A percentile compares a stretch with the other conserved stretches of the same genome.
Evolutionary conservation across 2,888 invertebrate species (phyloP).

Genomic region (Spatulosminthurus flaviceps): DNA sequence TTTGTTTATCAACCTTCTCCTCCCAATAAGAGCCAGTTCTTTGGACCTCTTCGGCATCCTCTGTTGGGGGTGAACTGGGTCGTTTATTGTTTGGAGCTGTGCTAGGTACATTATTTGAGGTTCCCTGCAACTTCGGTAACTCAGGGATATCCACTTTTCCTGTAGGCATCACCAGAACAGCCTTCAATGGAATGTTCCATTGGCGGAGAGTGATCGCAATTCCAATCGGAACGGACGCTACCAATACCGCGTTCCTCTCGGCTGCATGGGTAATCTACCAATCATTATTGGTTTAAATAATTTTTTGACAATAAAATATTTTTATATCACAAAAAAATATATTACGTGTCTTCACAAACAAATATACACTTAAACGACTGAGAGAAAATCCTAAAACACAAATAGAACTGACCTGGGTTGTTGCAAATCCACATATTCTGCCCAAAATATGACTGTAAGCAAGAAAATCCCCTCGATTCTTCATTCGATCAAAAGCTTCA

Average conservation of each 20-base stretch:
- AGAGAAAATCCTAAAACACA: too few species aligned
- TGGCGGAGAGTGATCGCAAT: conserved; percentile 47
- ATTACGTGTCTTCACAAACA: too few species aligned
- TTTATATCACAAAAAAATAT: too few species aligned
- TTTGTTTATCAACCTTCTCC: not conserved
- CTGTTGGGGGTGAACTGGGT: not conserved
- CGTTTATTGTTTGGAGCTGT: too few species aligned
- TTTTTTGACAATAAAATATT: too few species aligned
- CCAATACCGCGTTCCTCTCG: conserved; percentile 47
- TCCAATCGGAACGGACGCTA: conserved; percentile 52
- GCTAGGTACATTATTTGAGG: too few species aligned
- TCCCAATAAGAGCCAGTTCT: not conserved
- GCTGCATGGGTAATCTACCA: conserved; percentile 47
- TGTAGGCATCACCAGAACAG: conserved; percentile 45
- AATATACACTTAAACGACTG: too few species aligned
- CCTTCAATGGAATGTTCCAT: conserved; percentile 46
- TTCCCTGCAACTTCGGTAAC: not conserved
- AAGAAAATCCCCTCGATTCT: conserved; percentile 52
- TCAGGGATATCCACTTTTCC: not conserved
- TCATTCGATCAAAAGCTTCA: conserved; percentile 52
- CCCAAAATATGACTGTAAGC: conserved; percentile 54
- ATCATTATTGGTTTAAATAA: not conserved
- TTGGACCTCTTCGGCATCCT: not conserved
- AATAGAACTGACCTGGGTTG: conserved; percentile 55
- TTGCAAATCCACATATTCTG: conserved; percentile 52